These are phyloP conservation scores for Antedon mediterranea DNA, from an alignment of 53 echinoderm and acorn worm species.

Conservation along the genomic window DNA sequence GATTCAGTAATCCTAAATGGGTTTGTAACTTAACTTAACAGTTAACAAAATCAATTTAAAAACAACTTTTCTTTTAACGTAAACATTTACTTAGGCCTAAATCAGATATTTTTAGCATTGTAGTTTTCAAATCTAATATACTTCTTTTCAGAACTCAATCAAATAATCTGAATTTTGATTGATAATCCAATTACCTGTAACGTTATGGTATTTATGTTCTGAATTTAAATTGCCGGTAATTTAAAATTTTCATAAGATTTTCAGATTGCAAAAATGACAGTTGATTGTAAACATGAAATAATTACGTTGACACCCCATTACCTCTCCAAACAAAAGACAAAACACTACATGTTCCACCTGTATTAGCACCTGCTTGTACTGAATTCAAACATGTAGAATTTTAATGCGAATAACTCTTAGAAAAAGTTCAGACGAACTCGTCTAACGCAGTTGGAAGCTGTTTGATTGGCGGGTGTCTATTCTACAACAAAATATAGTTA, in stretches of 20 bases:
- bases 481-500: neutral
- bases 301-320: neutral
- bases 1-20: no score
- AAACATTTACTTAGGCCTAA: no score
- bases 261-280: neutral
- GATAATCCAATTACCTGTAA: neutral
- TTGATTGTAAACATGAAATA: neutral
- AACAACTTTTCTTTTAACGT: no score
- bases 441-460: neutral
- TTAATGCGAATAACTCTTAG: neutral
- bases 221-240: neutral
- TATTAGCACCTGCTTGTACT: neutral
- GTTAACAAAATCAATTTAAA: no score
- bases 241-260: neutral
- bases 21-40: no score
- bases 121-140: no score
- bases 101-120: no score
- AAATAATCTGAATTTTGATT: no score
- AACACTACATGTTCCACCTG: neutral
- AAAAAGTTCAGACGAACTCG: neutral
- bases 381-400: neutral
- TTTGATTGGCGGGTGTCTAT: neutral
- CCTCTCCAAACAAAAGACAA: neutral
- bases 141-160: no score
- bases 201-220: neutral